phyloP scores from a whole-genome alignment of 2,113 vertebrate species.

The Datnioides undecimradiatus region DNA sequence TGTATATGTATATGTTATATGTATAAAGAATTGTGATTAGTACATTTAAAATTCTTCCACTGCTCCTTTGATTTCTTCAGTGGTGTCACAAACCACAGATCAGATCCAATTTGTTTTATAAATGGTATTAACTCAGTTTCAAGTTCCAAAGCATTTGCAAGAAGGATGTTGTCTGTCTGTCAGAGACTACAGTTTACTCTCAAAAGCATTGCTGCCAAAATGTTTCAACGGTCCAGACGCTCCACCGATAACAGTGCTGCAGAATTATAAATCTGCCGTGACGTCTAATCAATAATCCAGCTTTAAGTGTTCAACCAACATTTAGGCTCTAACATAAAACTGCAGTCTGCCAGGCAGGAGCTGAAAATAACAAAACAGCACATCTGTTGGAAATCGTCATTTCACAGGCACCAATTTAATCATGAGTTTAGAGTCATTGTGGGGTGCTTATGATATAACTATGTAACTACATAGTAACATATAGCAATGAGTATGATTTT shows the following conservation, averaged over 20 bases:
- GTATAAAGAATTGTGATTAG: not conserved
- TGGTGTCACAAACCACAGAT: not conserved
- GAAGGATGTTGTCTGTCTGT: not conserved
- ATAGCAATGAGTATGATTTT: not conserved
- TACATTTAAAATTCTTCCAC: not conserved
- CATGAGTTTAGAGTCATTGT: not conserved
- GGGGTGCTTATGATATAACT: not conserved
- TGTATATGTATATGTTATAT: no score
- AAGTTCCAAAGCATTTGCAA: not conserved
- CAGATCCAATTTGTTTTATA: not conserved
- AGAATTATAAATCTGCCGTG: slow-evolving; percentile 42
- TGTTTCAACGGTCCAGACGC: not conserved
- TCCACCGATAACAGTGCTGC: not conserved
- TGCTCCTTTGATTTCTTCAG: not conserved
- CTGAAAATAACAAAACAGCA: slow-evolving; percentile 2
- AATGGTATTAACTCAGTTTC: not conserved
- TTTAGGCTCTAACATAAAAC: slow-evolving; percentile 29
- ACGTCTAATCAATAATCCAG: slow-evolving; percentile 51
- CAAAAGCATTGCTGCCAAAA: not conserved
- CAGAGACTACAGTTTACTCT: no score
- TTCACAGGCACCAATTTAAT: no score
- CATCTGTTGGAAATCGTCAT: slow-evolving; percentile 3
- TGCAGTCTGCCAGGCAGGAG: slow-evolving; percentile 15
- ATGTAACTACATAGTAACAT: not conserved
- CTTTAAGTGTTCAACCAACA: slow-evolving; percentile 18